Evolutionary conservation across 2,888 invertebrate genomes (phyloP).

Genomic region (Bruchidius siliquastri): DNA sequence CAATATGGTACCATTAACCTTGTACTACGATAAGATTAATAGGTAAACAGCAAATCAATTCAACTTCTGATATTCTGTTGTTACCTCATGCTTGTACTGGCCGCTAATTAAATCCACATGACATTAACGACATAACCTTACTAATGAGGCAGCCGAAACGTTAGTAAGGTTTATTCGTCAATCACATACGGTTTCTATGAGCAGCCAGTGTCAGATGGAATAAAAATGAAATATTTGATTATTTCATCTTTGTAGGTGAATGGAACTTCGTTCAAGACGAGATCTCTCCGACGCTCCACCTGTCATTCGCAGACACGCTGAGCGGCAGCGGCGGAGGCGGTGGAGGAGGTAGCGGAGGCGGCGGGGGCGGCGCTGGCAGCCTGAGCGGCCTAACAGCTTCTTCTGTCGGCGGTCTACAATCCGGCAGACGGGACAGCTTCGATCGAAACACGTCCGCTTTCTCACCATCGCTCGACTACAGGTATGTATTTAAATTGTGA

Average conservation of each 20-base stretch:
- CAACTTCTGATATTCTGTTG: too few relatives aligned
- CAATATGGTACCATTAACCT: too few relatives aligned
- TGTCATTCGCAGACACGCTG: neutral
- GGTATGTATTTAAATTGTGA: neutral
- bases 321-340: neutral
- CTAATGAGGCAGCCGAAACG: too few relatives aligned
- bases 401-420: neutral
- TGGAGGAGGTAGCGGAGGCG: neutral
- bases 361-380: slow-evolving; percentile 10
- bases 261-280: neutral
- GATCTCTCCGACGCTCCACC: neutral
- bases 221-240: too few relatives aligned
- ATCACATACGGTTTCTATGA: too few relatives aligned
- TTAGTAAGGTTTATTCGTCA: too few relatives aligned
- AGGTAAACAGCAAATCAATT: too few relatives aligned
- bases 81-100: too few relatives aligned
- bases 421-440: slow-evolving; percentile 65
- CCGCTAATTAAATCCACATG: too few relatives aligned
- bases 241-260: neutral
- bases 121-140: too few relatives aligned
- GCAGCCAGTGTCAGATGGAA: too few relatives aligned
- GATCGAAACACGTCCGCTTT: slow-evolving; percentile 73
- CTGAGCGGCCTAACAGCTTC: slow-evolving; percentile 48
- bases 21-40: too few relatives aligned
- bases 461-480: slow-evolving; percentile 68